Evolutionary conservation across 2,113 vertebrate species (phyloP), one percentile per base, ranked within the genome.

Genomic region (Conger conger): DNA sequence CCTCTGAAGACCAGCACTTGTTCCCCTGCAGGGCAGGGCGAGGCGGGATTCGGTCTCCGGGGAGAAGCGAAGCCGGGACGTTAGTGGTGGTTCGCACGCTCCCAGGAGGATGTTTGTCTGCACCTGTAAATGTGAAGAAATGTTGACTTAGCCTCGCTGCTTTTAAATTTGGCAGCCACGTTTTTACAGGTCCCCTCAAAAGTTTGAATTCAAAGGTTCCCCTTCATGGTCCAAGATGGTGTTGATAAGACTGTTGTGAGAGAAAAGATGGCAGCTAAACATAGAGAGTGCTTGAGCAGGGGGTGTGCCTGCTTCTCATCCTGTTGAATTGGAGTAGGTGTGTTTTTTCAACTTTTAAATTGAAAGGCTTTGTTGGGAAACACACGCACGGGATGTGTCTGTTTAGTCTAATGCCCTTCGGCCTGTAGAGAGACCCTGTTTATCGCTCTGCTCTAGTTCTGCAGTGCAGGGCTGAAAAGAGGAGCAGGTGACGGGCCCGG

Each of bases 1-100:
- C 68, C n/a, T 93, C 89, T 91, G 89, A 93, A 93, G 91, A 94
- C 92, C 20, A 27, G 68, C 68, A 93, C 92, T 93, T 93, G 92
- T 93, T 92, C 92, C 93, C 91, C 91, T 33, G 68, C n/a, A 17
- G n/a, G 68, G 68, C n/a, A 9, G n/a, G 68, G n/a, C 27, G 5
- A 33, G 27, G 57, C 57, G 18, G 0, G 68, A 1, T 23, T 63
- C 4, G 57, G 23, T 63, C 57, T 23, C 57, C 57, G 4, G 57
- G 57, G 57, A 63, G 23, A 27, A 27, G 20, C 20, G 57, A 63
- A 63, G 57, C 23, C 3, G 20, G 57, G 57, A 63, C 18, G 57
- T 27, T 23, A 63, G 68, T 33, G 68, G n/a, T 13, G 68, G 68
- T 73, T 73, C 68, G 68, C 68, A 73, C 68, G 68, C n/a, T 33